Conservation (phyloP, 1,140 invertebrate genomes). For the Gonatopus flavifemur region DNA sequence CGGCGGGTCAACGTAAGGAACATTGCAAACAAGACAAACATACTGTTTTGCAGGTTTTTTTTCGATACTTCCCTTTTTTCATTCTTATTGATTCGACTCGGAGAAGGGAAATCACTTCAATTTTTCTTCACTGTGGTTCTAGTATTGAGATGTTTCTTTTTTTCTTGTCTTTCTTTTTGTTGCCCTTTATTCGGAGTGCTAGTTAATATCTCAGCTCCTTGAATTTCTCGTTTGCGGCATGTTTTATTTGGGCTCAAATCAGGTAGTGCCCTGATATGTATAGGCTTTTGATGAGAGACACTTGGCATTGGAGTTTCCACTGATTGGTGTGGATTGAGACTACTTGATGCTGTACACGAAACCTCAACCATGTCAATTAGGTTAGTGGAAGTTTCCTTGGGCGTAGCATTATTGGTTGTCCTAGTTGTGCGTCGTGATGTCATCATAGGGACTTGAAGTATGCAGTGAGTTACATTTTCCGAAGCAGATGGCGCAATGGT, state of each 20-base stretch:
- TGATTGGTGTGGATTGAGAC: slow-evolving; percentile 1
- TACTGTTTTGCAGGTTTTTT: slow-evolving; percentile 1
- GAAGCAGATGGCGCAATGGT: not conserved
- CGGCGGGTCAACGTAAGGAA: not conserved
- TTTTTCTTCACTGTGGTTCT: not conserved
- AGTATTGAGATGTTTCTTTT: not conserved
- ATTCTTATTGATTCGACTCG: not conserved
- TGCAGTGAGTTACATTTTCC: not conserved
- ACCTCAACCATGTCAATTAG: not conserved
- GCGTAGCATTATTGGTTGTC: not conserved
- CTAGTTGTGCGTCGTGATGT: not conserved
- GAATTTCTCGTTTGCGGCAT: slow-evolving; percentile 1
- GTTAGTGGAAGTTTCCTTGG: not conserved
- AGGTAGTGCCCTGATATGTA: slow-evolving; percentile 7
- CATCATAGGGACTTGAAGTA: not conserved
- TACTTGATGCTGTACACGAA: not conserved
- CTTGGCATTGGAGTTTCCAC: not conserved
- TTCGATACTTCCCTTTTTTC: slow-evolving; percentile 2
- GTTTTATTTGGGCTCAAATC: slow-evolving; percentile 9
- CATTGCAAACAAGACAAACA: slow-evolving; percentile 11
- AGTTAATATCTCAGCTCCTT: slow-evolving; percentile 10
- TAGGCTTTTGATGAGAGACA: not conserved
- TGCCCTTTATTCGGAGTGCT: not conserved
- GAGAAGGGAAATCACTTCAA: slow-evolving; percentile 4
- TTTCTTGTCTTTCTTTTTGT: slow-evolving; percentile 5